Conservation (phyloP, 92 coral and sea anemone genomes). For the Pocillopora meandrina region DNA sequence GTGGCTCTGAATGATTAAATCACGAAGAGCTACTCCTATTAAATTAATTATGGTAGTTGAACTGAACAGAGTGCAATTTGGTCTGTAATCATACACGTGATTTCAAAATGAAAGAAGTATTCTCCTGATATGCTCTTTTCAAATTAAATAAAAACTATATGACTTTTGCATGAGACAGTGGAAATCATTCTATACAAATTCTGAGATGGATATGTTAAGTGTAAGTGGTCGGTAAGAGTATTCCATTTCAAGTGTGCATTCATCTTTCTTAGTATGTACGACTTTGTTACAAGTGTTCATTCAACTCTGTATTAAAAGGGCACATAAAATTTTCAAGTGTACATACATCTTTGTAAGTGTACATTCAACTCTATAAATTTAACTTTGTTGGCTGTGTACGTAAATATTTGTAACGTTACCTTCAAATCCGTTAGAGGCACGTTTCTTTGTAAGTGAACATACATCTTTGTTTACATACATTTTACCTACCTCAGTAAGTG, state of each 20-base stretch:
- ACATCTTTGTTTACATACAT: not conserved
- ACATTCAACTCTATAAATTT: not conserved
- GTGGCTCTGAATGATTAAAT: not conserved
- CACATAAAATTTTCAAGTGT: not conserved
- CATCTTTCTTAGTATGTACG: not conserved
- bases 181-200: not conserved
- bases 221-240: not conserved
- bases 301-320: not conserved
- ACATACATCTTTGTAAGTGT: no score
- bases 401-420: not conserved
- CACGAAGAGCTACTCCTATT: not conserved
- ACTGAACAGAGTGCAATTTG: no score
- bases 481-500: not conserved
- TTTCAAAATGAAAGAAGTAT: no score
- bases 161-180: not conserved
- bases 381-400: not conserved
- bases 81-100: no score
- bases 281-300: constrained; percentile 4
- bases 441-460: not conserved
- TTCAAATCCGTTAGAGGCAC: constrained; percentile 1
- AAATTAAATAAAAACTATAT: no score
- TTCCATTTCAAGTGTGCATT: not conserved
- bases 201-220: not conserved
- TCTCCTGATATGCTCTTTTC: no score
- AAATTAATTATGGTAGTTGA: not conserved